Base-by-base conservation (phyloP, 2,888 invertebrate genomes). In the Drosophila colorata region DNA sequence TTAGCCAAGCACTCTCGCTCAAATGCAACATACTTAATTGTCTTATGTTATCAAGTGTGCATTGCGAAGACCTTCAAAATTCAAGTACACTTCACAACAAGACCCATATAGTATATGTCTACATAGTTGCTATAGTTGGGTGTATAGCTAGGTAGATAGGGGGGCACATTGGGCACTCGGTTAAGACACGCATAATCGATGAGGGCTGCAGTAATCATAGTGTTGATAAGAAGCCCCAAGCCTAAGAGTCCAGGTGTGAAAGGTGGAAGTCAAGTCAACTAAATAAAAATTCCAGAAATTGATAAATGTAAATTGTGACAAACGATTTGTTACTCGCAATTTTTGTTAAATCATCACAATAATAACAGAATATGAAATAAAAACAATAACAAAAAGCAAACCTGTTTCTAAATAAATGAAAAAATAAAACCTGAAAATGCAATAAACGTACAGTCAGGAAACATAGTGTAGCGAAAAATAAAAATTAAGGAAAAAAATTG, bases 121-220 rank as follows among this genome's bases (percentile, higher is more conserved):
- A 8, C 18, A 35, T 35, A 35, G 44, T 47, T 47, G 20, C 7
- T 33, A 20, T 28, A n/a, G 28, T 28, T 28, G 47, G 44, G 14
- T 38, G 20, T 25, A 31, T 53, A 28, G n/a, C n/a, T n/a, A n/a
- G n/a, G n/a, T n/a, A n/a, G n/a, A n/a, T n/a, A n/a, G n/a, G n/a
- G n/a, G n/a, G n/a, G n/a, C n/a, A n/a, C n/a, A n/a, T n/a, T n/a
- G 13, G 31, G 60, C 49, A 59, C 60, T 73, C 64, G 60, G 66
- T 31, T 83, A 80, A 80, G 87, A 87, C 80, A 74, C 67, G 63
- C 74, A 83, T 81, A 81, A 81, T 87, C 81, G 81, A 81, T 81
- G 84, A 65, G 74, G 55, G 44, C 58, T 60, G 79, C 70, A 71
- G 46, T 41, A 64, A 72, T 64, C 72, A 68, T 20, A 8, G 31